Base-by-base conservation (phyloP, 2,113 vertebrate species). In the Silurus glanis region DNA sequence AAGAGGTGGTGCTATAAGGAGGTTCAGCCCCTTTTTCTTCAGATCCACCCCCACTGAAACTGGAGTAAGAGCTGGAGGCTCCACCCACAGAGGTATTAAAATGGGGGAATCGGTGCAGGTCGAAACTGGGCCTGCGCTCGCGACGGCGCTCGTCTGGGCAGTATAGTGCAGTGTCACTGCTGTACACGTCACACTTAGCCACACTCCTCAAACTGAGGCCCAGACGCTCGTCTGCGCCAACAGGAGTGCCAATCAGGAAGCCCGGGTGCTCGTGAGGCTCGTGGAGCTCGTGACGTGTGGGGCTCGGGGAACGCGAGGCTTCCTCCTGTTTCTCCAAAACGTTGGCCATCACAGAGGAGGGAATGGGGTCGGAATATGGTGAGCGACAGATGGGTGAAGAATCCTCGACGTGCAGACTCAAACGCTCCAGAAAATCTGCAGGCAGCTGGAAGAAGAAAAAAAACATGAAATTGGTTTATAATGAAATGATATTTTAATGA, bases 11-110 rank as follows among this genome's bases (percentile, higher is more conserved):
- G 89, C 96, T 95, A 91, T 97, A 96, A 66, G 96, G 97, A 8
- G 95, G 93, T 8, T 92, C 95, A 0, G 95, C 96, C 83, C 96
- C 97, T 94, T 99, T 98, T 92, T 99, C 98, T 89, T 98, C 97
- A 0, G 97, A 98, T 0, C 97, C 97, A 55, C 94, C 94, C 14
- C 90, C 96, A 0, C 97, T 99, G 94, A 99, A 99, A 93, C 98
- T 99, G 61, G 97, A 99, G 90, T 98, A 99, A 80, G 97, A 97
- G 93, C 98, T 99, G 88, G 97, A 98, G 9, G 96, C 96, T 0
- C 95, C 96, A 28, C 96, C 94, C 6, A 98, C 95, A 0, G 92
- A 86, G 83, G 94, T 92, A 0, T 94, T 90, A 86, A 97, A 99
- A 93, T 97, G 97, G 95, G 93, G 37, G 95, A 97, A n/a, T 93